Base-by-base conservation (phyloP, 2,113 vertebrate species). In the Cavia aperea region DNA sequence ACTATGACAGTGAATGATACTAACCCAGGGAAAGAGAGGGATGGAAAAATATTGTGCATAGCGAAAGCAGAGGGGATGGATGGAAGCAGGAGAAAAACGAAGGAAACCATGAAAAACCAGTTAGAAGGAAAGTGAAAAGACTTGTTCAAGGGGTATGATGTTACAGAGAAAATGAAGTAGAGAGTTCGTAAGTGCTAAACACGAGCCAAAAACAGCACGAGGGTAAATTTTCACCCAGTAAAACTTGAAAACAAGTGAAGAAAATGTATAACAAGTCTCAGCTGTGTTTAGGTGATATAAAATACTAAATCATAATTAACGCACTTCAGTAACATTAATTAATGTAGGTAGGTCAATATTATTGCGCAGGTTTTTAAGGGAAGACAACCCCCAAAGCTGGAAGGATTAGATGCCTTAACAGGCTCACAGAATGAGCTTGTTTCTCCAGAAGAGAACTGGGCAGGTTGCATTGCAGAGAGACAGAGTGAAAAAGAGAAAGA, bases 81-180 rank as follows among this genome's bases (percentile, higher is more conserved):
- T 84, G 26, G 23, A 39, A 2, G 39, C 39, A 84, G 26, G 7
- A 63, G 33, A 75, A 39, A 39, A 92, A 82, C 49, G 46, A 63
- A 93, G 88, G 81, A 68, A 77, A 86, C 85, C 51, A 86, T 51
- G 56, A 72, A 90, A 16, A 94, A 58, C 86, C 86, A 94, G 86
- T 93, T 93, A 94, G 73, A 94, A 91, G 49, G 46, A 93, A 92
- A 90, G 88, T 39, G 62, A 88, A 95, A 86, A 93, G n/a, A 85
- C 86, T 81, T 96, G 86, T 66, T 88, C 79, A 88, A 96, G 86
- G 78, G 94, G 21, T 79, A 66, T 16, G n/a, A 68, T 96, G 94
- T 94, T 95, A 94, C 94, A 92, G 92, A 96, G 84, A 70, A 95
- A 94, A 93, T 92, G 86, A 96, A 93, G 79, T 93, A 83, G 93